Evolutionary conservation across 2,797 vertebrate genomes (phyloP), one percentile per base, ranked within the genome.

Genomic region (Ctenosaura bakeri): DNA sequence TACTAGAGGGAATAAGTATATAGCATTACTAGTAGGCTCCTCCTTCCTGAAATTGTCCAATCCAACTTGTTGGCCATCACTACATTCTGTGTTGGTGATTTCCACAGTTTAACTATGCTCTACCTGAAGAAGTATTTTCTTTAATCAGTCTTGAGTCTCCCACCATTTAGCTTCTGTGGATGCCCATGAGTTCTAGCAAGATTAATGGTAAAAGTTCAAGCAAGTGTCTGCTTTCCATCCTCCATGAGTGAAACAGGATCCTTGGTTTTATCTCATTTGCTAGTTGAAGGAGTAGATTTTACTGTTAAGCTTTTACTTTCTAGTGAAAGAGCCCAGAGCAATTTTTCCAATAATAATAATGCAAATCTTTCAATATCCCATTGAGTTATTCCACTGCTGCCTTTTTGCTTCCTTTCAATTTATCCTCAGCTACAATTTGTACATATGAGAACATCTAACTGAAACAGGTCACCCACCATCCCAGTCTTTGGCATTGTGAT

Each of bases 341-440:
- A 42, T 78, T 87, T 26, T 64, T 87, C 14, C 52, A 32, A 35
- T 54, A 73, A 35, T 54, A 73, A 46, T 26, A 78, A 29, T 26
- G 42, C 9, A 46, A 8, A 24, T 78, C 42, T 78, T 12, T 78
- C 29, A 69, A 87, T 79, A 50, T 79, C 59, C 42, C 14, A 46
- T 88, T 50, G 66, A 85, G 13, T 12, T 16, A 8, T 93, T 77
- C 14, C 62, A 64, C 46, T 92, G 14, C n/a, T n/a, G 12, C 64
- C 46, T 59, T 71, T 50, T 56, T 89, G 62, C 59, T 87, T 18
- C 38, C n/a, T 50, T 54, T 54, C 42, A 56, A 42, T 26, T 76
- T 76, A 20, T 22, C 8, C 12, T 50, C 29, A 59, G 24, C 59
- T 64, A 24, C 42, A 56, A 4, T 13, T 3, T 46, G 77, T 52